Evolutionary conservation across 2,888 invertebrate species (phyloP).

Genomic region (Caenorhabditis sulstoni): DNA sequence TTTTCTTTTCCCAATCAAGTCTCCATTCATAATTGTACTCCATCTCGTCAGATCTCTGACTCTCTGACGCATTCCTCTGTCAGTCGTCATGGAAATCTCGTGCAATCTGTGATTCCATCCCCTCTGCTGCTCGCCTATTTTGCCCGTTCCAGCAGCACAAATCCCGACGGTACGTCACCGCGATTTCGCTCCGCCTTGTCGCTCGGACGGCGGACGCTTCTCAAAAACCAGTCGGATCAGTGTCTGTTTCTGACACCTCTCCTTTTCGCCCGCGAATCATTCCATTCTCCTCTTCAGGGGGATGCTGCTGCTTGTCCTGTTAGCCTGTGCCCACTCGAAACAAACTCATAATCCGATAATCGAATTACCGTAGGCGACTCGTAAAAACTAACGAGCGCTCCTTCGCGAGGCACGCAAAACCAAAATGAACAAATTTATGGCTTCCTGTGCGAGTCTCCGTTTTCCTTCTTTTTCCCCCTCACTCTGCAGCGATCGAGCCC

Average conservation of each 20-base stretch:
- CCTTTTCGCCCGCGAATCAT: slow-evolving; percentile 1
- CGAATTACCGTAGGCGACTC: slow-evolving; percentile 39
- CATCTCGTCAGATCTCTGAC: too few species aligned
- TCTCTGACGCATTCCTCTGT: too few species aligned
- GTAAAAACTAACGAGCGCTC: slow-evolving; percentile 44
- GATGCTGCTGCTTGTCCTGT: too few species aligned
- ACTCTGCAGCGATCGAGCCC: too few species aligned
- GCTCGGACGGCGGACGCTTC: not conserved
- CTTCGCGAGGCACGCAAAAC: not conserved
- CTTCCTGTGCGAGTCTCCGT: slow-evolving; percentile 18
- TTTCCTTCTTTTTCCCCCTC: not conserved
- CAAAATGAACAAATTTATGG: slow-evolving; percentile 44
- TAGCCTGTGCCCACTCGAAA: not conserved
- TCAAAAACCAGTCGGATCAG: slow-evolving; percentile 42
- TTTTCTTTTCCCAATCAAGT: slow-evolving; percentile 21
- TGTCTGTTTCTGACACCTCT: slow-evolving; percentile 41
- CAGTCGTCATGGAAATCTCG: slow-evolving; percentile 28
- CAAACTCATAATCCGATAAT: slow-evolving; percentile 48
- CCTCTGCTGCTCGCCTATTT: not conserved
- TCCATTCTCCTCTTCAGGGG: not conserved
- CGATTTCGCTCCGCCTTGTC: not conserved
- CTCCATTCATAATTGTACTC: slow-evolving; percentile 34
- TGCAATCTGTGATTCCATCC: too few species aligned
- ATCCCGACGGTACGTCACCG: slow-evolving; percentile 11
- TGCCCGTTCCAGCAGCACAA: slow-evolving; percentile 7